A percentile compares a stretch with the other conserved stretches of the same genome.
phyloP scores from a whole-genome alignment of 92 coral and sea anemone species.

The Zoanthus sansibaricus region DNA sequence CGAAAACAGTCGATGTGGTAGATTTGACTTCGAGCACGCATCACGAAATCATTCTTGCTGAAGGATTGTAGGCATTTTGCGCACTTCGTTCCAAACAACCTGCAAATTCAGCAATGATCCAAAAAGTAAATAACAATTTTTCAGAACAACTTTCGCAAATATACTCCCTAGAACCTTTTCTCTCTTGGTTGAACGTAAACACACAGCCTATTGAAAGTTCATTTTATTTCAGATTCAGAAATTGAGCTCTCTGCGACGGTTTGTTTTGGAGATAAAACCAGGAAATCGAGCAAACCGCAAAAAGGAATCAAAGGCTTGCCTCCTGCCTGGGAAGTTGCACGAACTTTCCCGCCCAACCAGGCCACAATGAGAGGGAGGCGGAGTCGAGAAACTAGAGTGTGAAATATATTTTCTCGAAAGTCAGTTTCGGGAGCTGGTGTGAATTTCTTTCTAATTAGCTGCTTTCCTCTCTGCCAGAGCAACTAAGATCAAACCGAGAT shows the following conservation, averaged over 20 bases:
- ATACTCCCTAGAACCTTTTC: slow-evolving; percentile 71
- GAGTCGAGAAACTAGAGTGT: slow-evolving; percentile 89
- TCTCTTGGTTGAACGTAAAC: slow-evolving; percentile 23
- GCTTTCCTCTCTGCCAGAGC: slow-evolving; percentile 50
- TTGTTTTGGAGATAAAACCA: slow-evolving; percentile 26
- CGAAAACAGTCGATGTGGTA: slow-evolving; percentile 99
- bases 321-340: slow-evolving; percentile 86
- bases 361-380: slow-evolving; percentile 96
- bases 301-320: slow-evolving; percentile 71
- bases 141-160: slow-evolving; percentile 91
- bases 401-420: slow-evolving; percentile 82
- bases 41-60: slow-evolving; percentile 96
- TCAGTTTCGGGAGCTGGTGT: slow-evolving; percentile 78
- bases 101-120: slow-evolving; percentile 62
- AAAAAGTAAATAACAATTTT: slow-evolving; percentile 63
- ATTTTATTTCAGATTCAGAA: neutral
- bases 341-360: slow-evolving; percentile 94
- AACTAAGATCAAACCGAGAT: slow-evolving; percentile 15
- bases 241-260: slow-evolving; percentile 19
- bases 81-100: slow-evolving; percentile 99
- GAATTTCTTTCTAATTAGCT: slow-evolving; percentile 90
- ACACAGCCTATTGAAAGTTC: slow-evolving; percentile 21
- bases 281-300: slow-evolving; percentile 75
- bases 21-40: slow-evolving; percentile 96
- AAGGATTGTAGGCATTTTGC: slow-evolving; percentile 95